Evolutionary conservation across 1,140 invertebrate genomes (phyloP), one percentile per base, ranked within the genome.

Genomic region (Acromyrmex heyeri): DNA sequence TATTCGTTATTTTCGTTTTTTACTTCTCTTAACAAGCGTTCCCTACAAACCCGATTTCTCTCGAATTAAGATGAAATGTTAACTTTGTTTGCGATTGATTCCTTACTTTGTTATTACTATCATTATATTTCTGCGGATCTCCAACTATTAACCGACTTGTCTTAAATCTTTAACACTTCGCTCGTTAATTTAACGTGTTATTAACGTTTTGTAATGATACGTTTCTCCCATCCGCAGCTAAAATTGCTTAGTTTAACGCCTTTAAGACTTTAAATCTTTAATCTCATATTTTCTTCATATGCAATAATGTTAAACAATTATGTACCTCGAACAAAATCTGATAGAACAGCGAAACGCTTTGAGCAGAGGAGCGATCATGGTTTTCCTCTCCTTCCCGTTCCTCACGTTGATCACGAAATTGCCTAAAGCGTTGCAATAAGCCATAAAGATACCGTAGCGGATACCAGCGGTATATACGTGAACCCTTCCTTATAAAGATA

Each of bases 401-500:
- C 69, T 64, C 65, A 73, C 85, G 88, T 85, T 83, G 81, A 85
- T 88, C 88, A 90, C 87, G 91, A 92, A 90, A 88, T 78, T 86
- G 90, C 90, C 89, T 77, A 91, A 91, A 91, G 90, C 90, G 88
- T 86, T 91, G 90, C 86, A 90, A 90, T 88, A 88, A 90, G 90
- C 90, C 57, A 90, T 91, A 91, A 91, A 91, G 90, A 91, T 91
- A 91, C 64, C 76, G 64, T 21, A 77, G 34, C 83, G 86, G 89
- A 91, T 91, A 90, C 77, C 38, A 44, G 79, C 44, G 44, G 38
- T 59, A 21, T 53, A 59, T 70, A 77, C 88, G 85, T 65, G 77
- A 78, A 73, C 89, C 89, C 88, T 88, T 87, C 89, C 88, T 88
- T 90, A 81, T 81, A 86, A 87, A 87, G 89, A 87, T 87, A 90